Evolutionary conservation across 2,888 invertebrate genomes (phyloP), one percentile per base, ranked within the genome.

Genomic region (Pandemis cinnamomeana): DNA sequence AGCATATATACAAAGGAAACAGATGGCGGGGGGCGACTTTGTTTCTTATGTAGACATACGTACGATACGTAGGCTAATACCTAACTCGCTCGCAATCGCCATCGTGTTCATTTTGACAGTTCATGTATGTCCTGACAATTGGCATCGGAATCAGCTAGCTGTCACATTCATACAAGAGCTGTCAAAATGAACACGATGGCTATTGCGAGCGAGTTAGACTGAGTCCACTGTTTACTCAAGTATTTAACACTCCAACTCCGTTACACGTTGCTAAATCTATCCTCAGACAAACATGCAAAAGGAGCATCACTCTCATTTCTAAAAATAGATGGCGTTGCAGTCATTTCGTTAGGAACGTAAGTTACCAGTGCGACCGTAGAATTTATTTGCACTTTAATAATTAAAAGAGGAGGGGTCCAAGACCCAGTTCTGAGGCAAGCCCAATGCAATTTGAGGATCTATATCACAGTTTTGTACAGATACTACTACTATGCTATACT

Each of bases 191-290:
- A 0, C 20, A 20, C 20, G 20, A 20, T 20, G 20, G 20, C 20
- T 0, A 20, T 0, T 20, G 20, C 20, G 20, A 20, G 20, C 20
- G 20, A 20, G 20, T 20, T 20, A 20, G 20, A 20, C 20, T 1
- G 1, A 20, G 20, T 20, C 20, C 11, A n/a, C 41, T 53, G 53
- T 67, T 51, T 51, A 41, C 53, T 10, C 11, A 51, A 66, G 13
- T 53, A 36, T 41, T 53, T 42, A 55, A 5, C 53, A 20, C n/a
- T 20, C 67, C 72, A 51, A 15, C 61, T 67, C 44, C 44, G 75
- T 66, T 20, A 53, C 72, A 72, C 67, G 71, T 58, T 48, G 62
- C 77, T 77, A 77, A 75, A 75, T 77, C 71, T 55, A 75, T 48
- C 67, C 11, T 58, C 72, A 27, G 20, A 15, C 36, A 71, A 67